Conservation (phyloP, 2,888 invertebrate species). For the Galerucella calmariensis region DNA sequence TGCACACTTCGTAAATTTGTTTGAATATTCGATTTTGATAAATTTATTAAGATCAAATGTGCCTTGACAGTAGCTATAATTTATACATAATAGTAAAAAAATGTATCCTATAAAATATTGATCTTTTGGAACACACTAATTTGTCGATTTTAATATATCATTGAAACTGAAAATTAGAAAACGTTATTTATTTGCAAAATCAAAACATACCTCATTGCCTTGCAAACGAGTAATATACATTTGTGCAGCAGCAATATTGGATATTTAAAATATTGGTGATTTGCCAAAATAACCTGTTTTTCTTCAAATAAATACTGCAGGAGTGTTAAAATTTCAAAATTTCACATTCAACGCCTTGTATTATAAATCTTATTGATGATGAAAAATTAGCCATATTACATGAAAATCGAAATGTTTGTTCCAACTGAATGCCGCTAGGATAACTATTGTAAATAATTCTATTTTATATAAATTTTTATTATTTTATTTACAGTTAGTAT, state of each 20-base stretch:
- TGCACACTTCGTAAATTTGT: slow-evolving; percentile 44
- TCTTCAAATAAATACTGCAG: too few species aligned
- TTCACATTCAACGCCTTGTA: too few species aligned
- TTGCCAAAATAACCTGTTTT: too few species aligned
- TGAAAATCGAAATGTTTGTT: neutral
- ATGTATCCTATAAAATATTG: neutral
- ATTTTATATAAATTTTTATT: slow-evolving; percentile 10
- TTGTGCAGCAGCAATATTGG: too few species aligned
- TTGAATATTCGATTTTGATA: slow-evolving; percentile 39
- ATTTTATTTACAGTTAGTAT: slow-evolving; percentile 4
- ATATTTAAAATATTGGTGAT: too few species aligned
- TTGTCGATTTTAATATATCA: neutral
- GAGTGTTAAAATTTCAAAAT: too few species aligned
- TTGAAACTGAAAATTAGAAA: too few species aligned
- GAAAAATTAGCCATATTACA: neutral
- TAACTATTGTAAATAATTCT: slow-evolving; percentile 4
- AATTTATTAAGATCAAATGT: slow-evolving; percentile 44
- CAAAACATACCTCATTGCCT: too few species aligned
- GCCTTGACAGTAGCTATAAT: slow-evolving; percentile 39
- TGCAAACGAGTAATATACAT: too few species aligned
- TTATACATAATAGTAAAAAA: slow-evolving; percentile 15
- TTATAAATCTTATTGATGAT: too few species aligned
- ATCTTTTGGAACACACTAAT: slow-evolving; percentile 11
- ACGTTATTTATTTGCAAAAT: too few species aligned
- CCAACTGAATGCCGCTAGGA: neutral